Conservation (phyloP, 2,888 invertebrate species). For the Pediacus dermestoides region DNA sequence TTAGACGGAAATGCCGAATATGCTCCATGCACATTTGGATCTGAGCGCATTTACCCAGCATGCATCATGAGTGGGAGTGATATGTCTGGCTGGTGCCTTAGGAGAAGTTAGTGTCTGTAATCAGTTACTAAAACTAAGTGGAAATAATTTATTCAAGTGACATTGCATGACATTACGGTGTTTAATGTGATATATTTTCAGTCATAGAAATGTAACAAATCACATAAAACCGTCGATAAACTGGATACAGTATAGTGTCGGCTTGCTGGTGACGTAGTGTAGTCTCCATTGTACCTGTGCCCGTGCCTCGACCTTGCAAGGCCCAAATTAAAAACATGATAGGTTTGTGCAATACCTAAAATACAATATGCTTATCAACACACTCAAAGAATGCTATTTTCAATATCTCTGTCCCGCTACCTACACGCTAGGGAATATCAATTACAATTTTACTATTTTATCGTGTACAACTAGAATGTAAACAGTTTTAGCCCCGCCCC, state of each 20-base stretch:
- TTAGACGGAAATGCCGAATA: too few relatives aligned
- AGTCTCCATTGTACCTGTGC: slow-evolving; percentile 50
- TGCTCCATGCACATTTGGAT: too few relatives aligned
- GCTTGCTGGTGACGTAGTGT: slow-evolving; percentile 50
- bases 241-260: slow-evolving; percentile 33
- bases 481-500: slow-evolving; percentile 51
- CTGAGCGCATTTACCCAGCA: slow-evolving; percentile 39
- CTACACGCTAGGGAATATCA: too few relatives aligned
- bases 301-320: slow-evolving; percentile 41
- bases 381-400: too few relatives aligned
- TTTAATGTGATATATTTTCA: slow-evolving; percentile 22
- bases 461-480: slow-evolving; percentile 49
- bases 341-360: slow-evolving; percentile 44
- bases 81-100: slow-evolving; percentile 41
- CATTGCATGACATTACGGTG: slow-evolving; percentile 15
- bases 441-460: too few relatives aligned
- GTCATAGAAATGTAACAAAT: slow-evolving; percentile 36
- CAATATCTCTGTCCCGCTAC: too few relatives aligned
- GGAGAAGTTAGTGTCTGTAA: slow-evolving; percentile 33
- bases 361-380: too few relatives aligned
- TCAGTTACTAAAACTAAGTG: slow-evolving; percentile 23
- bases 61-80: slow-evolving; percentile 50
- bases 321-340: slow-evolving; percentile 41
- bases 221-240: slow-evolving; percentile 13
- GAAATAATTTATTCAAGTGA: slow-evolving; percentile 20